phyloP scores from a whole-genome alignment of 2,113 vertebrate genomes.

The Halcyon senegalensis region DNA sequence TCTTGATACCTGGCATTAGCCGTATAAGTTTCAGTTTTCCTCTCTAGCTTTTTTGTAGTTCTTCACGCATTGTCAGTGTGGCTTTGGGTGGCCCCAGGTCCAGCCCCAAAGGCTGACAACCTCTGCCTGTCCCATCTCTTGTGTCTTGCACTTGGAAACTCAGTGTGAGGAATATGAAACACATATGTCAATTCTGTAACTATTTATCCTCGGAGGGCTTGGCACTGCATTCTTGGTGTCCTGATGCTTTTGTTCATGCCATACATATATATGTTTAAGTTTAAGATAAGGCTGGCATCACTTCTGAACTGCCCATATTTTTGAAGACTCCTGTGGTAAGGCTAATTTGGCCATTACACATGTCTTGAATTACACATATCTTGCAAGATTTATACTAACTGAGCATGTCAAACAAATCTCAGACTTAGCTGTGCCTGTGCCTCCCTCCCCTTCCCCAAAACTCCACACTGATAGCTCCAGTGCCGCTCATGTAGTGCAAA shows the following conservation, averaged over 20 bases:
- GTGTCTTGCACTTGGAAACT: not conserved
- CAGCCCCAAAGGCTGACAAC: not conserved
- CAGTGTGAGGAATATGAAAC: not conserved
- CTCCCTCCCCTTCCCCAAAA: not conserved
- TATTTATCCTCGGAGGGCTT: not conserved
- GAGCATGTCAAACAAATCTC: not conserved
- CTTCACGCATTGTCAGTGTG: not conserved
- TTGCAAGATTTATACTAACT: not conserved
- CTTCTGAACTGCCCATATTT: not conserved
- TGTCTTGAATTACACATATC: not conserved
- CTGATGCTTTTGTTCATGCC: not conserved
- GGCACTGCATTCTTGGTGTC: not conserved
- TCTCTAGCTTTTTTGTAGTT: not conserved
- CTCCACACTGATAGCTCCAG: not conserved
- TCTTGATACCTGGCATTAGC: not conserved
- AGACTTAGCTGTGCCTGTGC: not conserved
- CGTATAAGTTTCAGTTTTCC: not conserved
- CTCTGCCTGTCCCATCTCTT: not conserved
- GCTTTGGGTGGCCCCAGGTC: not conserved
- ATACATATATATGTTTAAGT: rapidly evolving
- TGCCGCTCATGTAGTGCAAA: not conserved
- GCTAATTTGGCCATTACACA: not conserved
- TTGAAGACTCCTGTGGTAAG: not conserved
- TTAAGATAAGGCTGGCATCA: not conserved
- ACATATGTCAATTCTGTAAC: not conserved